A percentile compares a stretch with the other conserved stretches of the same genome.
These are phyloP conservation scores for Brachionus rotundiformis DNA, from an alignment of 1,140 invertebrate species.

Conservation along the genomic window DNA sequence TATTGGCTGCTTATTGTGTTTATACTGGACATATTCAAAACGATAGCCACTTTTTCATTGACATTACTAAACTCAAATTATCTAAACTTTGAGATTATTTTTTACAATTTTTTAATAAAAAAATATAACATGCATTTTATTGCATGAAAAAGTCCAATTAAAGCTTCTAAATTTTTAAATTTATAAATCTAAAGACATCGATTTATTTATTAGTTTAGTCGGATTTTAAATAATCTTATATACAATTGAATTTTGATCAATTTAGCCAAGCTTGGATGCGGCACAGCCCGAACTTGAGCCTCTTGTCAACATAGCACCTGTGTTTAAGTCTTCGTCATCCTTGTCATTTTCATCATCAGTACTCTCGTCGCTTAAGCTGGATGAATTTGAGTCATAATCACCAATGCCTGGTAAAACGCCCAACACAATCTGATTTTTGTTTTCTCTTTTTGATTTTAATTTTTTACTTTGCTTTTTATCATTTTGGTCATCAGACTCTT, in stretches of 20 bases:
- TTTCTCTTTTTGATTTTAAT: slow-evolving; percentile 13
- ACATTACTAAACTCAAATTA: background rate
- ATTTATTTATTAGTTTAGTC: background rate
- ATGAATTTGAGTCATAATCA: slow-evolving; percentile 37
- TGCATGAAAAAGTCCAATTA: slow-evolving; percentile 5
- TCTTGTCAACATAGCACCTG: background rate
- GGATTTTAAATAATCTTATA: background rate
- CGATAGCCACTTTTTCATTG: background rate
- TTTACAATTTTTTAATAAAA: background rate
- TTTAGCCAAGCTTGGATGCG: slow-evolving; percentile 4
- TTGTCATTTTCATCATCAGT: slow-evolving; percentile 34
- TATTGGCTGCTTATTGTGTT: slow-evolving; percentile 37
- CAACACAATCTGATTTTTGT: slow-evolving; percentile 17
- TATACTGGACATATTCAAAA: slow-evolving; percentile 17
- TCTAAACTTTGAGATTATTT: background rate
- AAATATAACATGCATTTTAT: slow-evolving; percentile 13
- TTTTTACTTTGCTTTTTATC: background rate
- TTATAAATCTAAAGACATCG: background rate
- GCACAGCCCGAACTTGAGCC: slow-evolving; percentile 15
- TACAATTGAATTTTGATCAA: background rate
- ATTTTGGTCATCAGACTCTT: background rate
- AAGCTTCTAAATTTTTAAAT: background rate
- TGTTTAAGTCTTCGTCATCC: background rate
- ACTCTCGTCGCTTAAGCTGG: slow-evolving; percentile 2
- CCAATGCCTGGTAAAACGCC: slow-evolving; percentile 33